A percentile compares a stretch with the other conserved stretches of the same genome.
These are phyloP conservation scores for Bradypodion ventrale DNA, from an alignment of 2,797 vertebrate genomes.

Conservation along the genomic window DNA sequence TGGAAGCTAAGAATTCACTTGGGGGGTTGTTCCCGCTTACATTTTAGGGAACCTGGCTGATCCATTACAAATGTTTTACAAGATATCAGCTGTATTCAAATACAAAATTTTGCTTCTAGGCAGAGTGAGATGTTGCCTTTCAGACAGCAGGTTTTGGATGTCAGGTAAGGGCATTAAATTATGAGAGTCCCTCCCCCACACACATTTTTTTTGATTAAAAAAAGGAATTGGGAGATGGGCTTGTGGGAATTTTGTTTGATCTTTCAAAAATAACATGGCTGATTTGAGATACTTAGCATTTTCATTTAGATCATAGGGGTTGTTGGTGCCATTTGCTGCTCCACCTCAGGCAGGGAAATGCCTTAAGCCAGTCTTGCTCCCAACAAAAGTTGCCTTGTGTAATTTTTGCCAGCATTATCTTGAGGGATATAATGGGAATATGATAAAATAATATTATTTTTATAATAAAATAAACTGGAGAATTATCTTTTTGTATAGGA, in stretches of 20 bases:
- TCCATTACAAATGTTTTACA: not conserved
- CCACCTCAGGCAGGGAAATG: not conserved
- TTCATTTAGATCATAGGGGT: not conserved
- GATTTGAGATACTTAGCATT: not conserved
- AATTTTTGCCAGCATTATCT: not conserved
- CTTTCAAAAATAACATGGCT: not conserved
- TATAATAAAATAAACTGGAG: not conserved
- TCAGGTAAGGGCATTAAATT: too few species aligned
- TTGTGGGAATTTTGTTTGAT: not conserved
- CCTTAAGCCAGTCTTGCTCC: not conserved
- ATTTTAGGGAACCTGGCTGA: too few species aligned
- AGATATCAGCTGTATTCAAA: too few species aligned
- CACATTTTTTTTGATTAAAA: too few species aligned
- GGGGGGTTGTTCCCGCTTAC: too few species aligned
- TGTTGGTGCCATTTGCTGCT: not conserved
- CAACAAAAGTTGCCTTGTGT: not conserved
- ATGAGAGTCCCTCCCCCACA: too few species aligned
- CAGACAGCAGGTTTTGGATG: too few species aligned
- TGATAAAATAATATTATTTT: not conserved
- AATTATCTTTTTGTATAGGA: not conserved
- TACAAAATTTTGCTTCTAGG: too few species aligned
- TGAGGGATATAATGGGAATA: not conserved
- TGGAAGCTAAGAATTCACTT: too few species aligned
- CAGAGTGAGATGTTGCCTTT: too few species aligned
- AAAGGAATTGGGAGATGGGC: too few species aligned